Base-by-base conservation (phyloP, 2,797 vertebrate species). In the Ambastaia sidthimunki region DNA sequence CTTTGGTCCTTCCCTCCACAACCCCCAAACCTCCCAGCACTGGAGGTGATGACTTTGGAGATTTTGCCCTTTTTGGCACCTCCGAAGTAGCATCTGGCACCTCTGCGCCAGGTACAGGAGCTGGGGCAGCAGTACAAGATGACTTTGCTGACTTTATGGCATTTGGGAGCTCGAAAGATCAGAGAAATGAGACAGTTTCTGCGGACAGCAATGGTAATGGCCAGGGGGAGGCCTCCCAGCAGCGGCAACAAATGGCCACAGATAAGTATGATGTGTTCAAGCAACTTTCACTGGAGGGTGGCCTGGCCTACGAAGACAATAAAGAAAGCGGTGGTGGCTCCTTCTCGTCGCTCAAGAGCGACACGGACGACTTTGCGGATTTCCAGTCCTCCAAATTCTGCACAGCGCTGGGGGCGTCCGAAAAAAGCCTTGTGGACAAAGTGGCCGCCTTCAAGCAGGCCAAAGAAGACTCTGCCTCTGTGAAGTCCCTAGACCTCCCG, bases 101-200 rank as follows among this genome's bases (percentile, higher is more conserved):
- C 15, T 63, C 74, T 2, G 25, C 76, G 1, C 71, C 23, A 11
- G 80, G 66, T 13, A 79, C 48, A 78, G 80, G 55, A 62, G 21
- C 80, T 0, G 69, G 31, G 15, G 18, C 25, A 7, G n/a, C 7
- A 1, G 68, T 63, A 90, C 97, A 97, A 77, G 97, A 98, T 48
- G 97, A 99, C 90, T 99, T 99, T 92, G 97, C 97, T 63, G 98
- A 99, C 90, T 99, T 99, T 86, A 96, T 98, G 96, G 96, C 97
- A 13, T 99, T 99, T 62, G 95, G 93, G 71, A 95, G 91, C 76
- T 93, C 94, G 54, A 89, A 91, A 21, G 91, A 93, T 76, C 85
- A 87, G 4, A 91, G 90, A 85, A 74, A 78, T 0, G 90, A 92
- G 77, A 84, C 79, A 74, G 79, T 78, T 13, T 23, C 78, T 34